phyloP scores from a whole-genome alignment of 2,113 vertebrate genomes.

The Vimba vimba region DNA sequence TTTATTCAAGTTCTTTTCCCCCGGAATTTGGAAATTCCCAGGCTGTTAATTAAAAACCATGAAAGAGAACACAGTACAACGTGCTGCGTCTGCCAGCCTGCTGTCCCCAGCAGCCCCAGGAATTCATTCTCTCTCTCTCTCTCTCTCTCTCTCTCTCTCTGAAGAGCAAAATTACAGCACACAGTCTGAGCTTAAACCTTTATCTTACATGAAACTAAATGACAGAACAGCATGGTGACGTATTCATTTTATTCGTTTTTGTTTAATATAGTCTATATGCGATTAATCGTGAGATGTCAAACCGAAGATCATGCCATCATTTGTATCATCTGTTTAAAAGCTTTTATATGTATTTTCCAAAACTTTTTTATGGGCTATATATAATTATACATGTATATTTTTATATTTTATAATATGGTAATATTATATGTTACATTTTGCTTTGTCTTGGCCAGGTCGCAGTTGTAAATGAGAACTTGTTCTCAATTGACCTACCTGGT shows the following conservation, averaged over 20 bases:
- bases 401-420: too few species aligned
- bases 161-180: neutral
- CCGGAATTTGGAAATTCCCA: slow-evolving; percentile 59
- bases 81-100: slow-evolving; percentile 48
- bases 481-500: too few species aligned
- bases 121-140: slow-evolving; percentile 27
- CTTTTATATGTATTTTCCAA: too few species aligned
- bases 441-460: too few species aligned
- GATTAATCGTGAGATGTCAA: neutral
- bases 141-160: neutral
- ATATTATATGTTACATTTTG: too few species aligned
- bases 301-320: neutral
- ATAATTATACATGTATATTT: too few species aligned
- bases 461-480: too few species aligned
- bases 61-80: slow-evolving; percentile 57
- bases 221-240: neutral
- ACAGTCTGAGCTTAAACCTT: neutral
- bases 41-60: slow-evolving; percentile 61
- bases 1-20: slow-evolving; percentile 55
- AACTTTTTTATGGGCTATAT: too few species aligned
- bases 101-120: slow-evolving; percentile 44
- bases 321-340: too few species aligned
- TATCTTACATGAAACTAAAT: neutral
- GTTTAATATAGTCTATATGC: neutral
- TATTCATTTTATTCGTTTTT: neutral